phyloP scores from a whole-genome alignment of 2,113 vertebrate species.

The Astur gentilis region DNA sequence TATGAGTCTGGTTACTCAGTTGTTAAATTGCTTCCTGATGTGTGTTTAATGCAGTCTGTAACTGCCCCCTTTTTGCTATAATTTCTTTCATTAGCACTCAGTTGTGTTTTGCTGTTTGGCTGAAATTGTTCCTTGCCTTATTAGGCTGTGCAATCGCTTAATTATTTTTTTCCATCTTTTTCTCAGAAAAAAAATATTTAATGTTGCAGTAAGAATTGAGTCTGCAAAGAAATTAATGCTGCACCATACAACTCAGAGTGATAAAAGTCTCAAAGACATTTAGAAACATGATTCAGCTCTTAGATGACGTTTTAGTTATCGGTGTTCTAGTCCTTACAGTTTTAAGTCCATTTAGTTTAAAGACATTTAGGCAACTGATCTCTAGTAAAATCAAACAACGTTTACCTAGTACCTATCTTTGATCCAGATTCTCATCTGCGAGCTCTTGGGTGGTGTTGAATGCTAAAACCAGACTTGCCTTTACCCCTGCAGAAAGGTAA shows the following conservation, averaged over 20 bases:
- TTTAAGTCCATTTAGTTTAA: background rate
- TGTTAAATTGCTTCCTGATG: background rate
- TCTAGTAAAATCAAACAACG: background rate
- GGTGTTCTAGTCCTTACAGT: background rate
- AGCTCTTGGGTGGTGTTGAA: background rate
- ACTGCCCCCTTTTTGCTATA: background rate
- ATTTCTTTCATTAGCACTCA: background rate
- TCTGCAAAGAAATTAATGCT: background rate
- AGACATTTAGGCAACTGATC: background rate
- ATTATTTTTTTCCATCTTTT: background rate
- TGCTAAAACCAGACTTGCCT: background rate
- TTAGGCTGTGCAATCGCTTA: background rate
- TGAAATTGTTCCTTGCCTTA: background rate
- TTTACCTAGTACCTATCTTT: background rate
- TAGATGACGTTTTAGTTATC: background rate
- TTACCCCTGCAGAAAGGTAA: background rate
- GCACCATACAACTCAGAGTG: accelerated
- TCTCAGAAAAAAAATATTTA: background rate
- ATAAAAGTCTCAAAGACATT: background rate
- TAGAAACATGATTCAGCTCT: background rate
- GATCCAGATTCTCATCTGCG: background rate
- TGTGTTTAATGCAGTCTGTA: background rate
- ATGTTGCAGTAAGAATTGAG: background rate
- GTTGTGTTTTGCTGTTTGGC: background rate
- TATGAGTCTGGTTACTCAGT: background rate